Base-by-base conservation (phyloP, 2,888 invertebrate species). In the Callimorpha dominula region DNA sequence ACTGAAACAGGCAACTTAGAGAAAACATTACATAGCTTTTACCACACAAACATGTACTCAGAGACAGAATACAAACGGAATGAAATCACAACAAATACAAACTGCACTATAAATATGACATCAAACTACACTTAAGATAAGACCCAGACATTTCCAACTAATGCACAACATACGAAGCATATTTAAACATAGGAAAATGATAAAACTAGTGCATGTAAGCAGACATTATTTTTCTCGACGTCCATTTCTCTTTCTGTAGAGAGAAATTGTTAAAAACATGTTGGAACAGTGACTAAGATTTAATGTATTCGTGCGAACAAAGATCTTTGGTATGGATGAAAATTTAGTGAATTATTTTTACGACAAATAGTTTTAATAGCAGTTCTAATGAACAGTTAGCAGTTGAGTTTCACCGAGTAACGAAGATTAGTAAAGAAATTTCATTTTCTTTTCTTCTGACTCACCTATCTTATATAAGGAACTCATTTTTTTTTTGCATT, bases 111-210 rank as follows among this genome's bases (percentile, higher is more conserved):
- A 71, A 80, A 82, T 78, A 81, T 79, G 79, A 81, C 81, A 76
- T 78, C 71, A 75, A 62, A 75, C 68, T 68, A 74, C 78, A 71
- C 64, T 77, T 54, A 57, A 80, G 84, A 84, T 84, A 84, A 78
- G 83, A 83, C 43, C 73, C 85, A 83, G 84, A 84, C 85, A 75
- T 77, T 73, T 75, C 52, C 68, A 74, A 79, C 74, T 79, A 78
- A 81, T 77, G 72, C 68, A 81, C 76, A 70, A 75, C 75, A 75
- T 70, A 80, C 75, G 73, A 63, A 78, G 75, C 68, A 71, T 77
- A 74, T 78, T 77, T 82, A 79, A 80, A 77, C 77, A 79, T 79
- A 78, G 82, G 84, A 84, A 83, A 74, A 86, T 86, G 86, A 86
- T 85, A 86, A 78, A 83, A 80, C 67, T 79, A 77, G 76, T 77